Conservation (phyloP, 1,140 invertebrate species). For the Drosophila punjabiensis region DNA sequence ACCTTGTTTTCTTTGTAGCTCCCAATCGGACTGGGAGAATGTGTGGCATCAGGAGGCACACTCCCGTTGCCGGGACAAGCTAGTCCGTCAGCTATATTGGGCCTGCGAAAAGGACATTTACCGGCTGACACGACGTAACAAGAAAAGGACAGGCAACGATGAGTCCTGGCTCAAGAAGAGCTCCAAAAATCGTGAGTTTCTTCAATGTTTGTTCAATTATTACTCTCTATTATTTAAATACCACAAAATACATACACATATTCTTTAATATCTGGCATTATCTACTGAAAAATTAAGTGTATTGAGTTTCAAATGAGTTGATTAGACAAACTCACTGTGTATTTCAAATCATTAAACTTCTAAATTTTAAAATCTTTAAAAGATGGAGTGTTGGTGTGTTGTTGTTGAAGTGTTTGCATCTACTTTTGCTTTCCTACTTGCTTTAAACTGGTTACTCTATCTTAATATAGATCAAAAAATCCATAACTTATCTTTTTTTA, state of each 20-base stretch:
- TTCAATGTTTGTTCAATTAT: neutral
- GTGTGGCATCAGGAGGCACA: slow-evolving; percentile 88
- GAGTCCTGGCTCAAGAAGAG: slow-evolving; percentile 50
- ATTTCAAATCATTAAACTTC: too few species aligned
- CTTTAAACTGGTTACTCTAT: too few species aligned
- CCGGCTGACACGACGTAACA: slow-evolving; percentile 85
- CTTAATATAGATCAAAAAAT: too few species aligned
- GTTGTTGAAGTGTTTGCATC: neutral
- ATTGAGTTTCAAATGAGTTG: too few species aligned
- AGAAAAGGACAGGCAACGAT: slow-evolving; percentile 57
- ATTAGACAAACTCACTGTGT: too few species aligned
- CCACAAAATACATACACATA: too few species aligned
- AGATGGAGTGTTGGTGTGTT: neutral
- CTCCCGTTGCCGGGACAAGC: slow-evolving; percentile 86
- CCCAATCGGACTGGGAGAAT: slow-evolving; percentile 87
- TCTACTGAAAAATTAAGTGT: too few species aligned
- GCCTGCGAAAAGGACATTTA: slow-evolving; percentile 89
- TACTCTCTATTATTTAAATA: neutral
- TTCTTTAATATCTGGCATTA: too few species aligned
- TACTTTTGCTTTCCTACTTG: too few species aligned
- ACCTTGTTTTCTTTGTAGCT: slow-evolving; percentile 66
- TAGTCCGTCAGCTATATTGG: slow-evolving; percentile 87
- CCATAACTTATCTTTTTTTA: neutral
- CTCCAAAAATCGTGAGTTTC: slow-evolving; percentile 48
- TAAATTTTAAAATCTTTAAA: too few species aligned